Evolutionary conservation across 1,140 invertebrate species (phyloP), one percentile per base, ranked within the genome.

Genomic region (Scaptodrosophila lebanonensis): DNA sequence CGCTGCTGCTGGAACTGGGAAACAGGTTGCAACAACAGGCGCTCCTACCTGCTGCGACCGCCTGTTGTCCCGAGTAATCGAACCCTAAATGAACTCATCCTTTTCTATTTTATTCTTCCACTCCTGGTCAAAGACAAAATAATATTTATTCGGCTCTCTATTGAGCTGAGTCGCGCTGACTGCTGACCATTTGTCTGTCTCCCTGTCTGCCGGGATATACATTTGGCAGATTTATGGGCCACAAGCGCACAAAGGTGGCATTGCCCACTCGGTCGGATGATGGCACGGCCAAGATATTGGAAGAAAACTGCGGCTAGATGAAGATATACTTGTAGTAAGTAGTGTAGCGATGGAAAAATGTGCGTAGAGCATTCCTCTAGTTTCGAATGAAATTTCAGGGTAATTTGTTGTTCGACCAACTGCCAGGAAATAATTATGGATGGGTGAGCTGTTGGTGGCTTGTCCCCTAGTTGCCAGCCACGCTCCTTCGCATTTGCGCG

Each of bases 391-490:
- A 72, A 82, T 79, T 73, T 79, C 68, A 82, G 75, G 75, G 60
- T 79, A 79, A 82, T 79, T 79, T 79, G 73, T 73, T 30, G 50
- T 18, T 44, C 33, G 44, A 9, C 43, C 43, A 36, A 57, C 17
- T 29, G 27, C 40, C 29, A 65, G 51, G n/a, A n/a, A n/a, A n/a
- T n/a, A n/a, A n/a, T n/a, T n/a, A n/a, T n/a, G n/a, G n/a, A n/a
- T n/a, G n/a, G n/a, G n/a, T n/a, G n/a, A 79, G 75, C 75, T 82
- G 75, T 79, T 79, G 75, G 75, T 79, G 76, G 75, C 69, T 82
- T 57, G 17, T 53, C 51, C 27, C 11, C 13, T 25, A 38, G 48
- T 29, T 57, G 50, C 35, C 62, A 17, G 32, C 57, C 36, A 66
- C 32, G 39, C 15, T 48, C 7, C 29, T 44, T 45, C 49, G 50